Evolutionary conservation across 2,888 invertebrate species (phyloP), one percentile per base, ranked within the genome.

Genomic region (Platycheirus albimanus): DNA sequence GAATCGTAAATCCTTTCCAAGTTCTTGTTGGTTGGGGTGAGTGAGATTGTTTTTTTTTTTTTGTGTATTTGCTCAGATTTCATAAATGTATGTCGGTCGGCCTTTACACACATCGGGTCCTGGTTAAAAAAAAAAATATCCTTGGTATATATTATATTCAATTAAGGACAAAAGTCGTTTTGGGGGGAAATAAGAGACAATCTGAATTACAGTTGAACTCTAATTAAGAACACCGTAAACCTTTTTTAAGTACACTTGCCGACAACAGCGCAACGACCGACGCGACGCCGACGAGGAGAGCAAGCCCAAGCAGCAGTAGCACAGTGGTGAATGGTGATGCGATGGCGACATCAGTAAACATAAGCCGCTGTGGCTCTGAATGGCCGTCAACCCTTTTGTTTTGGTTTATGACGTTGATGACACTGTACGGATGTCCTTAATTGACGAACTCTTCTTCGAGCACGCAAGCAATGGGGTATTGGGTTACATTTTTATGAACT

Each of bases 381-480:
- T 43, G 41, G 47, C 43, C 51, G 81, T 77, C 78, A 78, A 83
- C 83, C 83, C 83, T 72, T 83, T 72, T 66, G 52, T 36, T 77
- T 78, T 83, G 72, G 72, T 83, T 83, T 83, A 83, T 83, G 83
- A 83, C 83, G 13, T 71, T 78, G 72, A 83, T 83, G 78, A 78
- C 72, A 83, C 72, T 83, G 78, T 67, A 77, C 83, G 83, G 83
- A 83, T 83, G 83, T 78, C 72, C 78, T 78, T 83, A 83, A 83
- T 83, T 83, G 83, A 83, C 78, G 72, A 67, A 83, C 64, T 83
- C 81, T 41, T 72, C 63, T 64, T 72, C 28, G 43, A 70, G 33
- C 52, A 67, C 28, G 45, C 61, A 45, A 7, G 45, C 54, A 33
- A 41, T 41, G n/a, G 15, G 24, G 49, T 71, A 77, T 83, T 45